Conservation (phyloP, 2,113 vertebrate species). For the Martes martes region DNA sequence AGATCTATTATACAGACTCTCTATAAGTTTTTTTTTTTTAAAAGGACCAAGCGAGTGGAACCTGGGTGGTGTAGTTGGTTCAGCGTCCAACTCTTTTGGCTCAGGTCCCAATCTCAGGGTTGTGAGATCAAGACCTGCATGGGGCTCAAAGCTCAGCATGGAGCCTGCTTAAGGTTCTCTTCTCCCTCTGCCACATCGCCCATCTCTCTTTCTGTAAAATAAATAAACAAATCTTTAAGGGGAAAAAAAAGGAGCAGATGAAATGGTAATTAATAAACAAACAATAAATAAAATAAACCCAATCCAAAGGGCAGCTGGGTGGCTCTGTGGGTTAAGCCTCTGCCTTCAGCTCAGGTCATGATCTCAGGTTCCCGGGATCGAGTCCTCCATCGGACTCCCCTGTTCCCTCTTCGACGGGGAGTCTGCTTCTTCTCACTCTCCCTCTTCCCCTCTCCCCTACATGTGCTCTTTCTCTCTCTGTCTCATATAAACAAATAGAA, state of each 20-base stretch:
- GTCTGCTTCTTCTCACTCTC: background rate
- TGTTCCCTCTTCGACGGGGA: background rate
- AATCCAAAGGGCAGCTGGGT: background rate
- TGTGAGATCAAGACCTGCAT: background rate
- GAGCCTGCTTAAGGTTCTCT: background rate
- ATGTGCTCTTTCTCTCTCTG: background rate
- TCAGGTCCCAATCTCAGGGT: background rate
- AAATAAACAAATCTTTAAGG: too few species aligned
- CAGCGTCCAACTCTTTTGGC: background rate
- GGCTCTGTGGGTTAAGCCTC: background rate
- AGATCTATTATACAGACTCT: background rate
- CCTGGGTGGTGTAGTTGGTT: background rate
- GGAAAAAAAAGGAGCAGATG: too few species aligned
- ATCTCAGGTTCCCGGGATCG: background rate
- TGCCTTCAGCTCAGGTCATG: background rate
- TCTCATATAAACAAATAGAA: background rate
- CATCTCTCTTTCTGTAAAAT: background rate
- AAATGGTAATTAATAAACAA: too few species aligned
- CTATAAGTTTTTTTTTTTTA: background rate
- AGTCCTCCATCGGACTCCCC: rapidly evolving
- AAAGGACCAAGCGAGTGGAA: background rate
- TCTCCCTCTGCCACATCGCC: background rate
- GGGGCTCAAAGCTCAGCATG: background rate
- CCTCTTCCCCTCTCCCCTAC: background rate
- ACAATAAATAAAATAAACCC: too few species aligned